Conservation (phyloP, 2,888 invertebrate species). For the Adineta ricciae region DNA sequence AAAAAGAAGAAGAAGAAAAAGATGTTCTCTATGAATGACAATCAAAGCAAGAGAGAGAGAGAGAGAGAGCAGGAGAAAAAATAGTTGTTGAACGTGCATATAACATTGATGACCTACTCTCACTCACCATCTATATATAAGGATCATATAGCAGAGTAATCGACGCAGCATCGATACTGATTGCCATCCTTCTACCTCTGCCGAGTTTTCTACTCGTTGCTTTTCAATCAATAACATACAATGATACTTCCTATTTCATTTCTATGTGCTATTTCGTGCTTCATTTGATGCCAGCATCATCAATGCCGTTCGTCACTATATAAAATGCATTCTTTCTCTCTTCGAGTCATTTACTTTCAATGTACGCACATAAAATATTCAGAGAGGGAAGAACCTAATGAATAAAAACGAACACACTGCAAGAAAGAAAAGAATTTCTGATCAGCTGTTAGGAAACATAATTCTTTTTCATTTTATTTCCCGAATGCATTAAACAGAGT, state of each 20-base stretch:
- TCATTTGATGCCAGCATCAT: background rate
- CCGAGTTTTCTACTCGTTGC: background rate
- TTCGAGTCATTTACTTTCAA: background rate
- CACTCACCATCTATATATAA: background rate
- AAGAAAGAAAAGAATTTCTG: background rate
- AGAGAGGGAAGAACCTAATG: background rate
- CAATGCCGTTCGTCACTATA: background rate
- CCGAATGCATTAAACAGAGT: background rate
- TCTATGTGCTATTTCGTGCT: background rate
- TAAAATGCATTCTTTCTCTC: background rate
- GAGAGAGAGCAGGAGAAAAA: background rate
- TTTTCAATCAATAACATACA: background rate
- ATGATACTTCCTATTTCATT: background rate
- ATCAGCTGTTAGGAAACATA: background rate
- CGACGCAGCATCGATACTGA: background rate
- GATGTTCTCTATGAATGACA: slow-evolving; percentile 7
- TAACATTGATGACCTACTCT: background rate
- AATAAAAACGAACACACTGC: background rate
- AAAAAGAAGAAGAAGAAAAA: background rate
- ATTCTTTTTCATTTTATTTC: background rate
- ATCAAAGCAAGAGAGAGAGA: background rate
- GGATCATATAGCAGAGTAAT: background rate
- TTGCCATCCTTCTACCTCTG: background rate
- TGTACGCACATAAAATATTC: background rate
- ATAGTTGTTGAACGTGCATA: background rate